Conservation (phyloP, 2,797 vertebrate species). For the Melanotaenia parkinsoni region DNA sequence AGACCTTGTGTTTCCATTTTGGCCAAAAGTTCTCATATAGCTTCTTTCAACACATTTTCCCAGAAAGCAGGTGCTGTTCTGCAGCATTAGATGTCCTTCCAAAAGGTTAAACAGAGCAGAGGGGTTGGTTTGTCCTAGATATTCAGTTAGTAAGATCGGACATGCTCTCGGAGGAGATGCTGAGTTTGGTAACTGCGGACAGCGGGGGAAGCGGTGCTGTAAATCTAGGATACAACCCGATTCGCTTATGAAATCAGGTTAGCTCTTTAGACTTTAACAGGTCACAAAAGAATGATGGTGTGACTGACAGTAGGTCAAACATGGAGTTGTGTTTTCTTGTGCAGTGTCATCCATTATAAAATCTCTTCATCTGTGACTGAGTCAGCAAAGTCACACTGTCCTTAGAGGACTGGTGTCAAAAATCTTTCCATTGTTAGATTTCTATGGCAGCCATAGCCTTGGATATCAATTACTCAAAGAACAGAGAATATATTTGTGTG, state of each 20-base stretch:
- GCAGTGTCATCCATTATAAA: conserved; percentile 2
- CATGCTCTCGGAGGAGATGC: conserved; percentile 53
- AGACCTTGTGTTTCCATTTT: conserved; percentile 29
- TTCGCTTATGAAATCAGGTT: conserved; percentile 74
- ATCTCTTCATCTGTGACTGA: conserved; percentile 10
- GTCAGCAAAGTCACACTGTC: conserved; percentile 15
- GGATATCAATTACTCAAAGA: conserved; percentile 43
- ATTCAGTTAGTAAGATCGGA: conserved; percentile 57
- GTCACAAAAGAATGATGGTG: conserved; percentile 30
- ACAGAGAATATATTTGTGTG: conserved; percentile 44
- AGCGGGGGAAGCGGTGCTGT: conserved; percentile 34
- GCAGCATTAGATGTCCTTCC: conserved; percentile 70
- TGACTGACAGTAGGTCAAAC: conserved; percentile 16
- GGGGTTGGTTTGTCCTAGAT: conserved; percentile 64
- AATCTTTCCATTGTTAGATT: conserved; percentile 61
- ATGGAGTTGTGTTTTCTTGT: conserved; percentile 3
- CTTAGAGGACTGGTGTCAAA: conserved; percentile 38
- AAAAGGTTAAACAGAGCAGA: conserved; percentile 48
- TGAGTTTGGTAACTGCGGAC: conserved; percentile 55
- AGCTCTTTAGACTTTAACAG: conserved; percentile 54
- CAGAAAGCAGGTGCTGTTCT: conserved; percentile 68
- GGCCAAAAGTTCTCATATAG: conserved; percentile 33
- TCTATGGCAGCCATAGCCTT: conserved; percentile 53
- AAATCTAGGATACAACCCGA: conserved; percentile 68
- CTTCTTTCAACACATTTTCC: conserved; percentile 43